Evolutionary conservation across 2,113 vertebrate genomes (phyloP).

Genomic region (Esox niger): DNA sequence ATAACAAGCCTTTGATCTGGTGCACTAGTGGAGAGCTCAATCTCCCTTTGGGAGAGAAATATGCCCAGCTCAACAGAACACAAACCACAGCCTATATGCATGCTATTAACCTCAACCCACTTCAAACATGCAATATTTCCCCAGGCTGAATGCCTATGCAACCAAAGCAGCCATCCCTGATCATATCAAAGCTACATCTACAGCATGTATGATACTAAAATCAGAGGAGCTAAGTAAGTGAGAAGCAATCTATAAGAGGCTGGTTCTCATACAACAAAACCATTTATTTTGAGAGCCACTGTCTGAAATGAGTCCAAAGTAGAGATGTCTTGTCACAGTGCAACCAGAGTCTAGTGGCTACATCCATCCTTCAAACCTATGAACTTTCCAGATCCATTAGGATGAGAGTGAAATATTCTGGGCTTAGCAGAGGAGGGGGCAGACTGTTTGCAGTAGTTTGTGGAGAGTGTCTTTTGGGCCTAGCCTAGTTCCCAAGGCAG

Average conservation of each 20-base stretch:
- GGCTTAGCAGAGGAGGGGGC: neutral
- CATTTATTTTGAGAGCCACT: neutral
- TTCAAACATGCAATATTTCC: no score
- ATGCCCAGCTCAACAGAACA: neutral
- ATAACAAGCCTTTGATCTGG: neutral
- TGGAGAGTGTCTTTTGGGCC: constrained; percentile 5
- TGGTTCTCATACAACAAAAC: neutral
- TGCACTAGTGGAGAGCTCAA: no score
- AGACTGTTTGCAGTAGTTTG: neutral
- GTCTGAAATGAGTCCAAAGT: neutral
- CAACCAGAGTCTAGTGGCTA: neutral
- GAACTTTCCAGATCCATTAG: neutral
- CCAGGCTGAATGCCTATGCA: no score
- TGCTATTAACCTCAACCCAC: neutral
- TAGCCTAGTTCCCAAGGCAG: neutral
- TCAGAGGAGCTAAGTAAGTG: no score
- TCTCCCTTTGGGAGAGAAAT: no score
- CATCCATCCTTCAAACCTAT: neutral
- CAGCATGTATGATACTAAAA: no score
- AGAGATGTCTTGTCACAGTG: neutral
- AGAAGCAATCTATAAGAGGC: no score
- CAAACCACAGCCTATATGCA: neutral
- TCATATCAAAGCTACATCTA: no score
- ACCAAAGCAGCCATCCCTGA: no score
- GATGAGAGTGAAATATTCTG: neutral